phyloP scores from a whole-genome alignment of 2,797 vertebrate genomes.

The Pangasius mekongensis region DNA sequence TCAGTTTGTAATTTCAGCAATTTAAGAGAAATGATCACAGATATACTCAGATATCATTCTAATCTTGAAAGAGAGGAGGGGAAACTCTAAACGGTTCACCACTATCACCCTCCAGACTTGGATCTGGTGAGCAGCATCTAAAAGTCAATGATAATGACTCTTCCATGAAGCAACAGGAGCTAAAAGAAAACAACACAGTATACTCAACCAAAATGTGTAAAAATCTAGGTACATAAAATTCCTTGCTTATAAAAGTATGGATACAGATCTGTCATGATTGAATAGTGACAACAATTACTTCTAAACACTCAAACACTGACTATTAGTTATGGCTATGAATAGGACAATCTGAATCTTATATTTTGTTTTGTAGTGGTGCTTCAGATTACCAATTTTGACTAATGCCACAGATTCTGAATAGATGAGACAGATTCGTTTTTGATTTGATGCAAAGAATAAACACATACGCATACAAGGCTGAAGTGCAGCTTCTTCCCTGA shows the following conservation, averaged over 20 bases:
- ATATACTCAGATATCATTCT: background rate
- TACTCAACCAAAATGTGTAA: background rate
- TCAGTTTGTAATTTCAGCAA: background rate
- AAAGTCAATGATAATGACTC: background rate
- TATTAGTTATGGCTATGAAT: background rate
- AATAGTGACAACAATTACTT: background rate
- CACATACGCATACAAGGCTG: background rate
- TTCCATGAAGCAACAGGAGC: background rate
- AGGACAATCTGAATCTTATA: background rate
- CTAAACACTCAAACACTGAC: background rate
- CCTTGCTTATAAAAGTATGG: background rate
- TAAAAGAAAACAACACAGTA: background rate
- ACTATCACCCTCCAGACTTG: background rate
- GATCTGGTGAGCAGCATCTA: background rate
- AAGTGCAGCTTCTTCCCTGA: no score
- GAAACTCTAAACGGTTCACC: background rate
- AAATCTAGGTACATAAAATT: background rate
- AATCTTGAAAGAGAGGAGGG: background rate
- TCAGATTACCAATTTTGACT: background rate
- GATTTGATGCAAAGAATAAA: background rate
- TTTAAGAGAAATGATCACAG: conserved; percentile 3
- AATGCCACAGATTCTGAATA: background rate
- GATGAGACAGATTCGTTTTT: background rate
- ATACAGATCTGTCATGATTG: no score
- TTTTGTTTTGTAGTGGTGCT: background rate